These are phyloP conservation scores for Microtus ochrogaster DNA, from an alignment of 2,113 vertebrate species.

Conservation along the genomic window DNA sequence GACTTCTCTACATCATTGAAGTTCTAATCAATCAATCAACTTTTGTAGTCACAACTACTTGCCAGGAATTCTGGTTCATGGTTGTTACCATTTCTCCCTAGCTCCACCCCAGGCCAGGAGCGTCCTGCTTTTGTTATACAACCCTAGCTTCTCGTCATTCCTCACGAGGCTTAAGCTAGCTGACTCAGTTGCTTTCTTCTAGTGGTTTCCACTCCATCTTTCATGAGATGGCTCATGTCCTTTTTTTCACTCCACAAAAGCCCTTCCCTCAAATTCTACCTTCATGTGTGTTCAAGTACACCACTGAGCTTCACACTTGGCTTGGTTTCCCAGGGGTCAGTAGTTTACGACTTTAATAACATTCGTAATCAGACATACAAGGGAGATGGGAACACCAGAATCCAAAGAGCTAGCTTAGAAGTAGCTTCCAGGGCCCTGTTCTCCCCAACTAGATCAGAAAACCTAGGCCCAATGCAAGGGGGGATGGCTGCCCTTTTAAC, in stretches of 20 bases:
- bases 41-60: not conserved
- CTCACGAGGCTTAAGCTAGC: not conserved
- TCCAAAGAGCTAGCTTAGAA: not conserved
- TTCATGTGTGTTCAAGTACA: not conserved
- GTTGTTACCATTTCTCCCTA: not conserved
- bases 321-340: not conserved
- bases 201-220: not conserved
- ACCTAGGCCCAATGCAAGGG: not conserved
- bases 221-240: not conserved
- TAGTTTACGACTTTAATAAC: not conserved
- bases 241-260: not conserved
- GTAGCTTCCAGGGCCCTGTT: not conserved
- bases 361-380: not conserved
- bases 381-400: not conserved
- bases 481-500: not conserved
- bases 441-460: not conserved
- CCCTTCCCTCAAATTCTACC: not conserved
- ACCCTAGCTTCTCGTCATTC: no score
- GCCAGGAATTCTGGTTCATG: not conserved
- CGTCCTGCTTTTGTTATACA: not conserved
- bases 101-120: not conserved
- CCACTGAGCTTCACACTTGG: not conserved
- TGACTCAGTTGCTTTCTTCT: not conserved
- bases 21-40: not conserved
- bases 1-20: not conserved